Conservation (phyloP, 2,797 vertebrate species). For the Siniperca undulata region DNA sequence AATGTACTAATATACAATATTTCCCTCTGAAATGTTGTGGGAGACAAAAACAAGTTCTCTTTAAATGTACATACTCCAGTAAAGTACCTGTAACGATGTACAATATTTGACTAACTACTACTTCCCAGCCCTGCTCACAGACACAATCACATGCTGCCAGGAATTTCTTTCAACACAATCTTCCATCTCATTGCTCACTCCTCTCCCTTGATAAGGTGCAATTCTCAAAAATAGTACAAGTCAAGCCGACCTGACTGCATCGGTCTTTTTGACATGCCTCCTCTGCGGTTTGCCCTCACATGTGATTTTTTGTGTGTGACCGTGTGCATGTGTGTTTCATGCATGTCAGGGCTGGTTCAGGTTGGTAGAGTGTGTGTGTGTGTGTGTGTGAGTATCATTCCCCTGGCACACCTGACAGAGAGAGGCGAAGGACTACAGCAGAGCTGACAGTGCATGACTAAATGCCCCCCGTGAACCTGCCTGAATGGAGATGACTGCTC, state of each 20-base stretch:
- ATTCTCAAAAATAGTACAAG: conserved; percentile 52
- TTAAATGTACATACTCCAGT: neutral
- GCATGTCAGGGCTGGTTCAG: conserved; percentile 57
- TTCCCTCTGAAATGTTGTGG: neutral
- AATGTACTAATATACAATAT: neutral
- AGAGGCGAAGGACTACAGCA: conserved; percentile 73
- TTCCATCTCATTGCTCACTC: conserved; percentile 40
- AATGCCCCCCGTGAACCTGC: conserved; percentile 76
- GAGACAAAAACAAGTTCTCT: neutral
- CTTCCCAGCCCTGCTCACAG: conserved; percentile 2
- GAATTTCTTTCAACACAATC: conserved; percentile 22
- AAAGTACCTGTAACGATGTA: neutral
- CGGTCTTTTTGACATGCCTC: conserved; percentile 65
- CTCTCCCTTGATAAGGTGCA: conserved; percentile 25
- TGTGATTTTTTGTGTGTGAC: conserved; percentile 38
- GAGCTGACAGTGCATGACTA: conserved; percentile 84
- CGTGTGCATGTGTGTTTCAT: conserved; percentile 42
- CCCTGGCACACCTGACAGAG: conserved; percentile 71
- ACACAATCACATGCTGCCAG: conserved; percentile 6
- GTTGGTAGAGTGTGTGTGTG: conserved; percentile 19
- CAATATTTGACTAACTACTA: neutral
- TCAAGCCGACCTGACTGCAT: conserved; percentile 52
- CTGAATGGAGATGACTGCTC: conserved; percentile 77
- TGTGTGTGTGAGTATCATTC: conserved; percentile 45
- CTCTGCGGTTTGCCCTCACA: conserved; percentile 47